A percentile compares a stretch with the other conserved stretches of the same genome.
phyloP scores from a whole-genome alignment of 2,797 vertebrate species.

The Myripristis jacobus region DNA sequence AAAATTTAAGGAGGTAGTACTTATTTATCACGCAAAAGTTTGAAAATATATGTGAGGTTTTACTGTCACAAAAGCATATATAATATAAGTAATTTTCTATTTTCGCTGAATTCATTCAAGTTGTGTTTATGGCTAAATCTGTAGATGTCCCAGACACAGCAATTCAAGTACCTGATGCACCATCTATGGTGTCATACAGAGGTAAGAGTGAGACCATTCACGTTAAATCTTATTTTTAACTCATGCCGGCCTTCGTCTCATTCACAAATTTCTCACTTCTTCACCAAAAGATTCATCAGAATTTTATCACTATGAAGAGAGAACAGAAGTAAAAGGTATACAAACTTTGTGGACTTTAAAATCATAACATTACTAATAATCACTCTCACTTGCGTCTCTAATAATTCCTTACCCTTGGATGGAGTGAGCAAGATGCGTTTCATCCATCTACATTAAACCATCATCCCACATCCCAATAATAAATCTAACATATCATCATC shows the following conservation, averaged over 20 bases:
- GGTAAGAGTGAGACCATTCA: conserved; percentile 80
- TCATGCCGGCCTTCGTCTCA: not conserved
- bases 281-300: conserved; percentile 73
- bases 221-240: not conserved
- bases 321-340: conserved; percentile 77
- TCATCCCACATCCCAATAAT: conserved; percentile 1
- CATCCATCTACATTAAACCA: conserved; percentile 11
- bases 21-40: not conserved
- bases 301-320: conserved; percentile 74
- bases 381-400: conserved; percentile 2
- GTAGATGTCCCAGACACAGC: conserved; percentile 89
- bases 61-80: not conserved
- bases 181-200: conserved; percentile 81
- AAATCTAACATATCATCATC: conserved; percentile 27
- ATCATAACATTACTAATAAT: conserved; percentile 14
- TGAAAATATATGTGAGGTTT: conserved; percentile 23
- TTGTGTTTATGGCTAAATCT: conserved; percentile 43
- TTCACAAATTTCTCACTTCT: conserved; percentile 36
- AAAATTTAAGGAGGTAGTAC: no score
- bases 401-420: conserved; percentile 14
- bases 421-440: conserved; percentile 25
- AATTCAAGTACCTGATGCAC: conserved; percentile 83
- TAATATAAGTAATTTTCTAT: not conserved
- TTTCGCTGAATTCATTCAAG: not conserved
- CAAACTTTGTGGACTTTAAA: not conserved